Evolutionary conservation across 2,888 invertebrate species (phyloP).

Genomic region (Microctonus hyperodae): DNA sequence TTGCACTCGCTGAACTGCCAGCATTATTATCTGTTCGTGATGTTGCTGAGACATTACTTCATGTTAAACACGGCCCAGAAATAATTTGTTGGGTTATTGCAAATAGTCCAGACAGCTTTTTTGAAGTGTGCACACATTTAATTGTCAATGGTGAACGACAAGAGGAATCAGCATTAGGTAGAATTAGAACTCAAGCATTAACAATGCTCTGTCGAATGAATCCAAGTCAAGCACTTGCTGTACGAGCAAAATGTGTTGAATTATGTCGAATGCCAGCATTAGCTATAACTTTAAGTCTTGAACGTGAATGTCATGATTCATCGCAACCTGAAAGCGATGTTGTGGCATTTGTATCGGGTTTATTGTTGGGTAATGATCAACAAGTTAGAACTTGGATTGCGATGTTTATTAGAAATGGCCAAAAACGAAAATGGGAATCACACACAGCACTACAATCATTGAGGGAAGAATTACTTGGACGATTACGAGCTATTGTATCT

Average conservation of each 20-base stretch:
- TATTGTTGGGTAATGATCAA: constrained; percentile 89
- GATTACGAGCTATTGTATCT: constrained; percentile 72
- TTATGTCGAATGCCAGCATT: constrained; percentile 89
- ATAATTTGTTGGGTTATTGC: constrained; percentile 92
- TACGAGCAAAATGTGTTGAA: constrained; percentile 88
- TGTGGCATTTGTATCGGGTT: constrained; percentile 87
- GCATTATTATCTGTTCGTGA: constrained; percentile 84
- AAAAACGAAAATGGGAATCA: constrained; percentile 82
- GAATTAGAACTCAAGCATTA: constrained; percentile 76
- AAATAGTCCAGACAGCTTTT: constrained; percentile 92
- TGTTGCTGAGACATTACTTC: constrained; percentile 84
- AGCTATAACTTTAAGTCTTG: constrained; percentile 83
- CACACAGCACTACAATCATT: constrained; percentile 74
- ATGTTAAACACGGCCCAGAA: constrained; percentile 88
- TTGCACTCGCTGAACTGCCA: constrained; percentile 91
- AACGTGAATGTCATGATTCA: constrained; percentile 62
- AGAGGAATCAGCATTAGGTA: constrained; percentile 86
- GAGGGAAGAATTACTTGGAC: constrained; percentile 78
- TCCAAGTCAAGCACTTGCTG: constrained; percentile 83
- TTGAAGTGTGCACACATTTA: constrained; percentile 86
- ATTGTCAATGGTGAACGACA: constrained; percentile 86
- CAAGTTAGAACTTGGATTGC: constrained; percentile 93
- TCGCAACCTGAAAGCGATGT: constrained; percentile 64
- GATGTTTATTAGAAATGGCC: constrained; percentile 85
- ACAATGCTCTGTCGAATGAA: constrained; percentile 87